phyloP scores from a whole-genome alignment of 2,888 invertebrate species.

The Creontiades dilutus region DNA sequence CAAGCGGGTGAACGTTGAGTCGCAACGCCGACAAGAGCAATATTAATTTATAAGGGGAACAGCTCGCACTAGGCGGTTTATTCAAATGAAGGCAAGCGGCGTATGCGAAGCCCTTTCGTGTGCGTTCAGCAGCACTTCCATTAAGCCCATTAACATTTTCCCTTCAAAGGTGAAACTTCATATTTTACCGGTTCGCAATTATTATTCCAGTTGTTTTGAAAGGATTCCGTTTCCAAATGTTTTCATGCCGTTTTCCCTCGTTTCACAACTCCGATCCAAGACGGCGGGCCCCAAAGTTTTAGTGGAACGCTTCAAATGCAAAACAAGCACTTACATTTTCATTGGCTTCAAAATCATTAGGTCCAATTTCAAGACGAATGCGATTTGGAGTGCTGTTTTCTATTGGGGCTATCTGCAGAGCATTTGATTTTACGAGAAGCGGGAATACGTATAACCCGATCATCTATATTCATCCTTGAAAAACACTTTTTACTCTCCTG shows the following conservation, averaged over 20 bases:
- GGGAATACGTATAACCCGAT: too few species aligned
- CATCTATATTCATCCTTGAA: too few species aligned
- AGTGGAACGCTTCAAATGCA: too few species aligned
- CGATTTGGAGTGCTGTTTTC: too few species aligned
- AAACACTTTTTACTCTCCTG: too few species aligned
- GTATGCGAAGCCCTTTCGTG: constrained; percentile 6
- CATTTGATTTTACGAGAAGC: too few species aligned
- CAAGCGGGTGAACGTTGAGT: neutral
- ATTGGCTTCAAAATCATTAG: too few species aligned
- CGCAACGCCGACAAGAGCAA: neutral
- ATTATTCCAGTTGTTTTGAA: constrained; percentile 20
- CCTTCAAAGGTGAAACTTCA: constrained; percentile 21
- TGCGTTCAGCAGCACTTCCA: constrained; percentile 14
- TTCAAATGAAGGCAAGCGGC: constrained; percentile 27
- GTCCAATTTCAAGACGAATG: too few species aligned
- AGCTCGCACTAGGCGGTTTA: neutral
- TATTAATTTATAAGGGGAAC: constrained; percentile 20
- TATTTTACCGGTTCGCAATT: constrained; percentile 13
- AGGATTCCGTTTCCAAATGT: constrained; percentile 11
- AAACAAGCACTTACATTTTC: too few species aligned
- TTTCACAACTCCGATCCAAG: constrained; percentile 13
- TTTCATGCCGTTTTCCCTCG: neutral
- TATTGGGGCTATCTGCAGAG: too few species aligned
- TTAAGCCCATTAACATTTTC: neutral
- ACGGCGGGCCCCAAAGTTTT: neutral